Evolutionary conservation across 2,113 vertebrate genomes (phyloP), one percentile per base, ranked within the genome.

Genomic region (Procavia capensis): DNA sequence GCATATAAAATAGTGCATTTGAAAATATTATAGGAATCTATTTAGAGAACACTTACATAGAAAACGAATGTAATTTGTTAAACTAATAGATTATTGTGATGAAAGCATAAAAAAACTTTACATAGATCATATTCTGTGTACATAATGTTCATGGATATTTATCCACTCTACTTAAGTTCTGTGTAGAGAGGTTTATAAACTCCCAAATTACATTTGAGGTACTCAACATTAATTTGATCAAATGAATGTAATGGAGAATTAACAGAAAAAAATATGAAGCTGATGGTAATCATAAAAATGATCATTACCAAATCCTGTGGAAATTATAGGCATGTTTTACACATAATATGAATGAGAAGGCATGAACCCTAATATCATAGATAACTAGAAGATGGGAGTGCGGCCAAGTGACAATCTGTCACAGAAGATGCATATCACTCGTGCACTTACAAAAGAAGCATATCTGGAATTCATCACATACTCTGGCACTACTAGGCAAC

Each of bases 261-360:
- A 90, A 75, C 41, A 91, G 50, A 92, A 92, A 94, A n/a, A 85
- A 80, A 66, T 59, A 70, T 5, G 83, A 27, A 17, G 45, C 63
- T 93, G 93, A 91, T 93, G 57, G 27, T 85, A 76, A 88, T 39
- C 64, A 95, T 94, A 91, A 97, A 95, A 95, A 83, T 88, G 63
- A 93, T 29, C 64, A 29, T 20, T 84, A 75, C 91, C 39, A 24
- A 83, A 31, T 92, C 57, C 36, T 75, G 9, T 45, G 13, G 13
- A 88, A 96, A 93, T 97, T 94, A 93, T 89, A 75, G 39, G 25
- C n/a, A 29, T 81, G 36, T 29, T 80, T 1, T 86, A 25, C 50
- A 4, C 34, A n/a, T 50, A 74, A 91, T 54, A 16, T 81, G 64
- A 54, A 86, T 75, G n/a, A 66, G 72, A 95, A 34, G 76, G 45